Percentiles rank a stretch among this genome's conserved stretches.
Conservation (phyloP, 2,888 invertebrate genomes). For the Tipula helvola region DNA sequence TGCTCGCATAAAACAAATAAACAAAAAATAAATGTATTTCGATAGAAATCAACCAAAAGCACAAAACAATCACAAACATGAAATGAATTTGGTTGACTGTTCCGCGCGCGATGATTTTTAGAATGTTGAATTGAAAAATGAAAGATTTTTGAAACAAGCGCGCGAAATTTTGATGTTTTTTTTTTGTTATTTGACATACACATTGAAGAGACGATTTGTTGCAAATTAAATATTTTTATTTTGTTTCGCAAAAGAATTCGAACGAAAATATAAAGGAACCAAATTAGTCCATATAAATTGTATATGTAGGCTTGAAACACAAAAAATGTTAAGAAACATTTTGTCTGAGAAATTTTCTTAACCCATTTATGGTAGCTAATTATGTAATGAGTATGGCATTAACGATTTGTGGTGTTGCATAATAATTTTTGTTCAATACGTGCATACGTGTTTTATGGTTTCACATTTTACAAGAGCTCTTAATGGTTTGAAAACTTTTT, state of each 20-base stretch:
- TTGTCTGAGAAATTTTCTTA: neutral
- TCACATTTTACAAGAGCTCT: too few relatives aligned
- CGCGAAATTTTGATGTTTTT: neutral
- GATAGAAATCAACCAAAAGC: neutral
- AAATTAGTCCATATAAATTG: neutral
- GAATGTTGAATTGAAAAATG: neutral
- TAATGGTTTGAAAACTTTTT: too few relatives aligned
- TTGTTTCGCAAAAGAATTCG: neutral
- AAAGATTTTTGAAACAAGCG: neutral
- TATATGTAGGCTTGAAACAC: neutral
- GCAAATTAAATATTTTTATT: neutral
- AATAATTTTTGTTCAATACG: neutral
- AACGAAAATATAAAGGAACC: neutral
- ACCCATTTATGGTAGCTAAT: neutral
- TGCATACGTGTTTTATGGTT: too few relatives aligned
- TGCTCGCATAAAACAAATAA: neutral
- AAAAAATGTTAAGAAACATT: neutral
- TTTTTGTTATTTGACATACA: neutral
- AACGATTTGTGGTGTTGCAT: neutral
- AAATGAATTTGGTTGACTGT: neutral
- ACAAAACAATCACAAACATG: neutral
- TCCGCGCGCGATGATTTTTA: neutral
- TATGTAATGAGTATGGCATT: neutral
- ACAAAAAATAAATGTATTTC: neutral
- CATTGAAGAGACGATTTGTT: neutral